A percentile compares a stretch with the other conserved stretches of the same genome.
Evolutionary conservation across 1,140 invertebrate genomes (phyloP).

Genomic region (Goniozus legneri): DNA sequence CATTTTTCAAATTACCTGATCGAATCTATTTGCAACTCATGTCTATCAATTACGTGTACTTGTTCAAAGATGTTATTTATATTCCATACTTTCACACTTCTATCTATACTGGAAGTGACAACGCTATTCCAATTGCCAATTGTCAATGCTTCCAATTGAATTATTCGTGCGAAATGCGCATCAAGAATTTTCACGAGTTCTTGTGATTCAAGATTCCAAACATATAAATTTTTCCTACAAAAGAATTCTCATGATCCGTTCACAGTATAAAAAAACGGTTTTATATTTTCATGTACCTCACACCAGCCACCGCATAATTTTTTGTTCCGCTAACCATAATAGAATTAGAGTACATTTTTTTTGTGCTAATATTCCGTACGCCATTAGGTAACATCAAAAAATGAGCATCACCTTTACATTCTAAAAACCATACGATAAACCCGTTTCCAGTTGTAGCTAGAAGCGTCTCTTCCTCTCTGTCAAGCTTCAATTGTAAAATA

Average conservation of each 20-base stretch:
- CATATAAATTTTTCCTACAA: constrained; percentile 88
- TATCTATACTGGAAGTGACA: constrained; percentile 95
- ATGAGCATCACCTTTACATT: constrained; percentile 56
- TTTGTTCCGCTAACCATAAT: constrained; percentile 86
- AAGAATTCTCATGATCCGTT: no score
- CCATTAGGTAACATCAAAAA: constrained; percentile 81
- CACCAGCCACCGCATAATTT: constrained; percentile 91
- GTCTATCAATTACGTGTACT: constrained; percentile 92
- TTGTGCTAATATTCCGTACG: constrained; percentile 88
- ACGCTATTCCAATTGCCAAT: constrained; percentile 90
- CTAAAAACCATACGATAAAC: constrained; percentile 72
- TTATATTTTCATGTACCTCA: constrained; percentile 58
- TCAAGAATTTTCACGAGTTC: constrained; percentile 89
- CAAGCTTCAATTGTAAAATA: constrained; percentile 78
- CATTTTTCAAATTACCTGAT: no score
- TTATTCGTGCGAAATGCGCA: constrained; percentile 95
- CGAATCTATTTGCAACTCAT: constrained; percentile 92
- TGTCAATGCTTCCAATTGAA: constrained; percentile 81
- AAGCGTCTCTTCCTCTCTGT: constrained; percentile 75
- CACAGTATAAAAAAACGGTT: no score
- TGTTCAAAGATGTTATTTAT: constrained; percentile 98
- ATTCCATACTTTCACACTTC: constrained; percentile 98
- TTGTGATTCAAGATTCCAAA: constrained; percentile 80
- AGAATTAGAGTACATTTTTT: constrained; percentile 83
- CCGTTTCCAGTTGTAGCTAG: constrained; percentile 83